Evolutionary conservation across 2,888 invertebrate species (phyloP).

Genomic region (Ceratothoa steindachneri): DNA sequence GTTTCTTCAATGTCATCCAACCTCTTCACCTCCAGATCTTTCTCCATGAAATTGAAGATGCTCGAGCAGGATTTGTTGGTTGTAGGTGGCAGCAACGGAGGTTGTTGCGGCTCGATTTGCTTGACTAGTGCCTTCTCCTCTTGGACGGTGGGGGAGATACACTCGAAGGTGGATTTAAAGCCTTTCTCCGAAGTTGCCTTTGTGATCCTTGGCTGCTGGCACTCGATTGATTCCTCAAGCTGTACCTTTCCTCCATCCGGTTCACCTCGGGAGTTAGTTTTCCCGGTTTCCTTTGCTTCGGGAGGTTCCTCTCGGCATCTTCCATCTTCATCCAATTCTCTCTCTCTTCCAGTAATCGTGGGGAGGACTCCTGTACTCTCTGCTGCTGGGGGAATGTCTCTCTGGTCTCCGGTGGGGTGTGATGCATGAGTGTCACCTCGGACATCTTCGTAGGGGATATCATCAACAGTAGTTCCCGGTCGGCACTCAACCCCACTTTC

Average conservation of each 20-base stretch:
- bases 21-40: conserved; percentile 32
- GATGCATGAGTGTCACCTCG: conserved; percentile 43
- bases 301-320: background rate
- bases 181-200: background rate
- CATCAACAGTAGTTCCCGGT: conserved; percentile 44
- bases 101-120: background rate
- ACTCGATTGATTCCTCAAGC: conserved; percentile 33
- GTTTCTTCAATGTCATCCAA: conserved; percentile 38
- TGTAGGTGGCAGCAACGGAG: too few species aligned
- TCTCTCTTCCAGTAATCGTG: too few species aligned
- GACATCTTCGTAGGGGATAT: conserved; percentile 38
- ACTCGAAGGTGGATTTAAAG: background rate
- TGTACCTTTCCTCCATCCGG: conserved; percentile 29
- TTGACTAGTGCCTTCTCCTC: conserved; percentile 23
- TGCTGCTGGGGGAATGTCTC: background rate
- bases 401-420: conserved; percentile 15
- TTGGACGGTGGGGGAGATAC: conserved; percentile 22
- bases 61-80: background rate
- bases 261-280: background rate
- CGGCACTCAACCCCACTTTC: conserved; percentile 45
- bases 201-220: background rate
- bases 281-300: background rate
- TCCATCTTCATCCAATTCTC: background rate
- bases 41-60: background rate
- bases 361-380: too few species aligned